phyloP scores from a whole-genome alignment of 2,797 vertebrate genomes.

The Neosalanx taihuensis region DNA sequence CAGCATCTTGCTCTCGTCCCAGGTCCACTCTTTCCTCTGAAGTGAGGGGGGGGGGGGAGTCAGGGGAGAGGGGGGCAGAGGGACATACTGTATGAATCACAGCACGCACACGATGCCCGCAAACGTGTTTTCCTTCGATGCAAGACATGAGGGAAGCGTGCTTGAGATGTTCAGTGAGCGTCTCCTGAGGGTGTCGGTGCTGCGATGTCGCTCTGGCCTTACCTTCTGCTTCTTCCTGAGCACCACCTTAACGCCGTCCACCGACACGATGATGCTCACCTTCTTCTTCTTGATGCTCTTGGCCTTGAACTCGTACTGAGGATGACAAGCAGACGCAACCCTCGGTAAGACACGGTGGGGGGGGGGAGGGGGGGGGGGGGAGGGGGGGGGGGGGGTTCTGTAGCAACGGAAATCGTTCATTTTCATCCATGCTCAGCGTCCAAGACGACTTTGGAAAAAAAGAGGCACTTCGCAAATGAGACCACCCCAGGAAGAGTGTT shows the following conservation, averaged over 20 bases:
- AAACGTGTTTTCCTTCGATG: neutral
- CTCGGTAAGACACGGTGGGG: neutral
- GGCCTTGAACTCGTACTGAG: conserved; percentile 90
- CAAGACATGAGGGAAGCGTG: neutral
- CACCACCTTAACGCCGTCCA: conserved; percentile 81
- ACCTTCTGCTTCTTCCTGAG: conserved; percentile 87
- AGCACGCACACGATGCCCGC: neutral
- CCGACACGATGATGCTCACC: conserved; percentile 83
- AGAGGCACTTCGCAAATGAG: neutral
- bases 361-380: too few relatives aligned
- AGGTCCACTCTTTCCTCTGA: conserved; percentile 85
- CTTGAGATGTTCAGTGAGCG: neutral
- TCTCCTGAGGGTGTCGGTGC: neutral
- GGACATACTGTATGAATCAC: neutral
- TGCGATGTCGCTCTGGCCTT: conserved; percentile 10
- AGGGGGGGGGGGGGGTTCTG: too few relatives aligned
- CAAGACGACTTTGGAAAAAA: neutral
- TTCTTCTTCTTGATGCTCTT: conserved; percentile 92
- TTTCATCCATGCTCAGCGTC: too few relatives aligned
- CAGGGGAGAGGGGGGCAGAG: neutral
- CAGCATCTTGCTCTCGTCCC: conserved; percentile 84
- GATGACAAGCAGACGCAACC: neutral
- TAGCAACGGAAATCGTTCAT: too few relatives aligned
- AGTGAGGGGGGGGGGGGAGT: neutral
- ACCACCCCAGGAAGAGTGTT: neutral